Evolutionary conservation across 2,797 vertebrate species (phyloP).

Genomic region (Gila robusta): DNA sequence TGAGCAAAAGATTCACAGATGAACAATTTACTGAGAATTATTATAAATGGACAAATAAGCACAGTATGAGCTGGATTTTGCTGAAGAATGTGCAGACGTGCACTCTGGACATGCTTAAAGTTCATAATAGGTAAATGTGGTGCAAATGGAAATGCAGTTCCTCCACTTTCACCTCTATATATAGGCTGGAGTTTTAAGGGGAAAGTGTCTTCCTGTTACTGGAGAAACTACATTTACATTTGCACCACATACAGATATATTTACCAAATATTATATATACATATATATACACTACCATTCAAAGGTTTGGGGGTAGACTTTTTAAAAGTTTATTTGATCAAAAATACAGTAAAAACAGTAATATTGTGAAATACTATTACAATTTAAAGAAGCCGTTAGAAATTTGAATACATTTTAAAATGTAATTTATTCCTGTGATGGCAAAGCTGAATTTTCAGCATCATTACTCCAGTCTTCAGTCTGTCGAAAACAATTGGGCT

Average conservation of each 20-base stretch:
- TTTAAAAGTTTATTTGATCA: no score
- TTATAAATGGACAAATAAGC: not conserved
- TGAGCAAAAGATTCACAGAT: not conserved
- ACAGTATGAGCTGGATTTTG: slow-evolving; percentile 9
- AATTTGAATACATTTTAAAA: not conserved
- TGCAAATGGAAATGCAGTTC: slow-evolving; percentile 15
- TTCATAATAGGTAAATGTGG: slow-evolving; percentile 28
- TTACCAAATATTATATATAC: slow-evolving; percentile 1
- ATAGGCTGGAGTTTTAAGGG: slow-evolving; percentile 15
- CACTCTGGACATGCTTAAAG: not conserved
- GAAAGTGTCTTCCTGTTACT: slow-evolving; percentile 31
- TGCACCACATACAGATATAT: slow-evolving; percentile 9
- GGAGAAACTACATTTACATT: slow-evolving; percentile 2
- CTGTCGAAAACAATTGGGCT: not conserved
- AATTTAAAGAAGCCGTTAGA: not conserved
- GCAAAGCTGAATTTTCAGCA: not conserved
- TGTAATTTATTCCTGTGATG: not conserved
- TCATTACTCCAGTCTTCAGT: not conserved
- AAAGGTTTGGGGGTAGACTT: no score
- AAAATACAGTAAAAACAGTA: not conserved
- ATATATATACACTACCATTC: not conserved
- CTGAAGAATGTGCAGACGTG: not conserved
- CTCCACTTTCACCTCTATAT: slow-evolving; percentile 33
- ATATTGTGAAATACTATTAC: not conserved
- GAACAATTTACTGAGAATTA: not conserved